A percentile compares a stretch with the other conserved stretches of the same genome.
phyloP scores from a whole-genome alignment of 2,888 invertebrate species.

The Drosophila tripunctata region DNA sequence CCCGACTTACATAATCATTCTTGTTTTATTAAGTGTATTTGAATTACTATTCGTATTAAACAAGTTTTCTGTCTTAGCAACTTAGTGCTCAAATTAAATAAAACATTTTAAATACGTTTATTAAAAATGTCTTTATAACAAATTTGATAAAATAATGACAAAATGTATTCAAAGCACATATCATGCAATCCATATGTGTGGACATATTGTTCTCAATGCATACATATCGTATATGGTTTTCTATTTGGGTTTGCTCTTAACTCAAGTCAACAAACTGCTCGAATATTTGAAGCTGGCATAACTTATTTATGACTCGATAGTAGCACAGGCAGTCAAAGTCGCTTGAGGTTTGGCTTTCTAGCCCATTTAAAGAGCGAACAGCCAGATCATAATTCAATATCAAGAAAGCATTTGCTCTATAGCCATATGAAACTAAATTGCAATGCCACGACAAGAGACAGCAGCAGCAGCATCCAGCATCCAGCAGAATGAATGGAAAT shows the following conservation, averaged over 20 bases:
- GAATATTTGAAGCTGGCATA: constrained; percentile 48
- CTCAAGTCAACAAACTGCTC: constrained; percentile 29
- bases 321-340: neutral
- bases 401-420: constrained; percentile 60
- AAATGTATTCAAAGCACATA: neutral
- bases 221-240: neutral
- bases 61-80: constrained; percentile 3
- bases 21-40: constrained; percentile 9
- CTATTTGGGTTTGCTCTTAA: neutral
- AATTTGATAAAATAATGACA: neutral
- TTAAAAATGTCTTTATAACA: neutral
- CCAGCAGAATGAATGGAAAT: constrained; percentile 32
- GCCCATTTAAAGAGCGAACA: constrained; percentile 58
- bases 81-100: constrained; percentile 13
- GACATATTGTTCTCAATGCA: neutral
- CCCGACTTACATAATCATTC: no score
- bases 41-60: constrained; percentile 6
- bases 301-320: constrained; percentile 47
- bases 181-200: constrained; percentile 1
- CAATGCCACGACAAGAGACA: constrained; percentile 33
- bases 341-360: constrained; percentile 2
- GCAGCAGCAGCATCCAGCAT: neutral
- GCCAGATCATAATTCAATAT: constrained; percentile 75
- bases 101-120: constrained; percentile 4
- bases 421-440: constrained; percentile 73